Evolutionary conservation across 2,888 invertebrate genomes (phyloP).

Genomic region (Anodontia alba): DNA sequence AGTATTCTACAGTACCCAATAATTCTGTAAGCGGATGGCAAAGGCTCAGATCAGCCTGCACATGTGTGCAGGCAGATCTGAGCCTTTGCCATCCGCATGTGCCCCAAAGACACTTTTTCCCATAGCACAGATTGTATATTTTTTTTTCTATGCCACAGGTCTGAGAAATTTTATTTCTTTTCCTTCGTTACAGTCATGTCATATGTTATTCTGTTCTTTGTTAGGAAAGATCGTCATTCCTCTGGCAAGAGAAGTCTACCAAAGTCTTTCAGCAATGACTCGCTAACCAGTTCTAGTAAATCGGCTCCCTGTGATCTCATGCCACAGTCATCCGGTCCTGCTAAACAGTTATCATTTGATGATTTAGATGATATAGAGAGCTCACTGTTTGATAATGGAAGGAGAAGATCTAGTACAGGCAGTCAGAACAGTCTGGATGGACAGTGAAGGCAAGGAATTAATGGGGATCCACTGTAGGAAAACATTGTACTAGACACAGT

Average conservation of each 20-base stretch:
- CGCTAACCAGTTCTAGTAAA: conserved; percentile 42
- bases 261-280: conserved; percentile 44
- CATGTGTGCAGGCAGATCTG: no score
- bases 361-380: conserved; percentile 49
- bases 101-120: no score
- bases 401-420: conserved; percentile 52
- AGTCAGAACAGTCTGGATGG: conserved; percentile 57
- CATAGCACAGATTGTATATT: no score
- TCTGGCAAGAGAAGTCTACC: conserved; percentile 26
- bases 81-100: no score
- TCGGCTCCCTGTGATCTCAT: conserved; percentile 54
- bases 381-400: conserved; percentile 23
- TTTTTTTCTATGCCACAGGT: no score
- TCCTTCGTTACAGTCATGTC: no score
- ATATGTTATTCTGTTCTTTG: no score
- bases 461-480: neutral
- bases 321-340: conserved; percentile 35
- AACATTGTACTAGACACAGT: neutral
- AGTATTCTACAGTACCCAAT: no score
- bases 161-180: no score
- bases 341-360: conserved; percentile 48
- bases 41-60: no score
- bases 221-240: conserved; percentile 30
- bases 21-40: no score
- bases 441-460: conserved; percentile 7